A percentile compares a stretch with the other conserved stretches of the same genome.
Evolutionary conservation across 2,888 invertebrate species (phyloP).

Genomic region (Sturmia bella): DNA sequence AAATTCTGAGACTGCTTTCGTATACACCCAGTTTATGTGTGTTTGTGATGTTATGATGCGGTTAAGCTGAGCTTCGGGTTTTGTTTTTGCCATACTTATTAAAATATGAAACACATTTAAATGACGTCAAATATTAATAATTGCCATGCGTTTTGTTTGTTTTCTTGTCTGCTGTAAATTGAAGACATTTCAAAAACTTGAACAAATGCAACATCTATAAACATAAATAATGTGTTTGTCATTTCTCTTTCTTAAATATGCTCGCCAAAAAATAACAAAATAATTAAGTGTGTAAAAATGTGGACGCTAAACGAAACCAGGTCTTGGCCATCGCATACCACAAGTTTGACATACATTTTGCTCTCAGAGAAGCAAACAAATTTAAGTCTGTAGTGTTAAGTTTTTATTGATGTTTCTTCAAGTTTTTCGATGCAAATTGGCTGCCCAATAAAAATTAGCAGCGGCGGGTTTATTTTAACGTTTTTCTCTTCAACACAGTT

Average conservation of each 20-base stretch:
- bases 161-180: background rate
- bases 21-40: slow-evolving; percentile 7
- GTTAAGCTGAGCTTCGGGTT: slow-evolving; percentile 19
- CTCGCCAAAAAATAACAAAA: slow-evolving; percentile 46
- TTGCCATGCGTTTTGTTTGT: background rate
- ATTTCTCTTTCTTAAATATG: slow-evolving; percentile 15
- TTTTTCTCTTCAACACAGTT: no score
- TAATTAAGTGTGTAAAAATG: slow-evolving; percentile 48
- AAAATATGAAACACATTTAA: slow-evolving; percentile 22
- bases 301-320: slow-evolving; percentile 45
- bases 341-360: slow-evolving; percentile 50
- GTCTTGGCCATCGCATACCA: slow-evolving; percentile 55
- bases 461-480: no score
- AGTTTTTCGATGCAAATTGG: no score
- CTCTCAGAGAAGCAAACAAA: background rate
- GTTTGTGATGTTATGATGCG: background rate
- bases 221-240: slow-evolving; percentile 4
- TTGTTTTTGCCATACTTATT: background rate
- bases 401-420: background rate
- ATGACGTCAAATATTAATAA: slow-evolving; percentile 43
- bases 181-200: slow-evolving; percentile 17
- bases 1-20: background rate
- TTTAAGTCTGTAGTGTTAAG: background rate
- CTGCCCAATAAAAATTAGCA: no score
- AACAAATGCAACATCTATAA: background rate